phyloP scores from a whole-genome alignment of 2,113 vertebrate species.

The Psettodes erumei region DNA sequence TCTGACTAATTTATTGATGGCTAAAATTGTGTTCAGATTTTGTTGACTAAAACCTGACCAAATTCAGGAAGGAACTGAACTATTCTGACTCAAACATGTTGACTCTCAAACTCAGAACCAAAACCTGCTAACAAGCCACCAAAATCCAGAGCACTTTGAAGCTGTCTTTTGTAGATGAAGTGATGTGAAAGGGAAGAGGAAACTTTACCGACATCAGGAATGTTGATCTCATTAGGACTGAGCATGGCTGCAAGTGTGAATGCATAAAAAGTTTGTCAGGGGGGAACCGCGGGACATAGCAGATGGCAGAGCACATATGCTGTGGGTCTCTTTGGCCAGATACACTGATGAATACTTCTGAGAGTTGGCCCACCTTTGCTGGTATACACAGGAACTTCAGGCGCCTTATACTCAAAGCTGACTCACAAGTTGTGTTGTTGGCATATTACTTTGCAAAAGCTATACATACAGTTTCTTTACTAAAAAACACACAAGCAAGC shows the following conservation, averaged over 20 bases:
- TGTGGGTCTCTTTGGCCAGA: constrained; percentile 69
- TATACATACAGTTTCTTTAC: too few relatives aligned
- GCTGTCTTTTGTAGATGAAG: constrained; percentile 3
- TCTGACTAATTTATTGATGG: too few relatives aligned
- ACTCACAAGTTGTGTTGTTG: background rate
- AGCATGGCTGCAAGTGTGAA: constrained; percentile 49
- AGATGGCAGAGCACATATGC: constrained; percentile 79
- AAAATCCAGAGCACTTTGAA: background rate
- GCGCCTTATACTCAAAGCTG: constrained; percentile 21
- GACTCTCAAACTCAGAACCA: background rate
- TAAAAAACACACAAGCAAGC: background rate
- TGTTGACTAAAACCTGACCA: background rate
- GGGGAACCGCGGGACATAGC: constrained; percentile 59
- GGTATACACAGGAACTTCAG: constrained; percentile 20
- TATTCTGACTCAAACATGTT: background rate
- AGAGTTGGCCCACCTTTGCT: constrained; percentile 74
- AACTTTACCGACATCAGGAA: constrained; percentile 28
- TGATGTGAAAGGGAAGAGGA: constrained; percentile 18
- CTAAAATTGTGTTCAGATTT: background rate
- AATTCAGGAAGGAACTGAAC: background rate
- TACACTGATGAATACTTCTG: constrained; percentile 75
- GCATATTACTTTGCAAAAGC: constrained; percentile 16
- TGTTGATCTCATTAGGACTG: constrained; percentile 55
- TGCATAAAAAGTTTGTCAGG: constrained; percentile 66
- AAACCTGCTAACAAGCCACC: background rate